Evolutionary conservation across 2,113 vertebrate species (phyloP).

Genomic region (Uria aalge): DNA sequence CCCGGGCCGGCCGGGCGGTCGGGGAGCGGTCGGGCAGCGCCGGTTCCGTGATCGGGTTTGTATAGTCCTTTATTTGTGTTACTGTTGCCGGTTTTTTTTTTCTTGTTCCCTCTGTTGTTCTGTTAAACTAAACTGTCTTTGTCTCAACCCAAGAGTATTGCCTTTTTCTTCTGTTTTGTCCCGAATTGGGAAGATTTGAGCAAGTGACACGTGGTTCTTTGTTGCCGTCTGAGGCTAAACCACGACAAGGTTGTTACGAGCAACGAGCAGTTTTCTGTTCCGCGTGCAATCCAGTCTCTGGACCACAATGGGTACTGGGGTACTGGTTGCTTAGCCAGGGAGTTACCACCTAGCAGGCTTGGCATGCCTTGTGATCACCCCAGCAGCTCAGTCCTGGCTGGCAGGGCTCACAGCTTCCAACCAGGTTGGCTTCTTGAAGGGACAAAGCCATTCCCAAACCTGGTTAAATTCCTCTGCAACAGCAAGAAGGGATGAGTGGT

Average conservation of each 20-base stretch:
- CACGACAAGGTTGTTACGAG: not conserved
- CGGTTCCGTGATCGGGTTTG: too few species aligned
- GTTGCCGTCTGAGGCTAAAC: too few species aligned
- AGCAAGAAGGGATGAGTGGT: not conserved
- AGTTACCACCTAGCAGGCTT: not conserved
- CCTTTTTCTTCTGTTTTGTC: too few species aligned
- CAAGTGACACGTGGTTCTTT: too few species aligned
- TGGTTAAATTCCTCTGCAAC: not conserved
- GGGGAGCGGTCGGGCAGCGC: too few species aligned
- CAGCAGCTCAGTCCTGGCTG: not conserved
- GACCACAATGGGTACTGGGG: not conserved
- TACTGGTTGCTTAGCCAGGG: not conserved
- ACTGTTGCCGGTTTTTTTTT: too few species aligned
- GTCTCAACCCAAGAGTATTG: too few species aligned
- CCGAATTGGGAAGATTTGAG: too few species aligned
- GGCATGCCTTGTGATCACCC: not conserved
- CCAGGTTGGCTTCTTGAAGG: not conserved
- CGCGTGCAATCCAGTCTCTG: not conserved
- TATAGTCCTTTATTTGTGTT: too few species aligned
- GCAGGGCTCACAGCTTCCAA: not conserved
- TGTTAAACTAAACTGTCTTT: too few species aligned
- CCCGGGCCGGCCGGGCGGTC: too few species aligned
- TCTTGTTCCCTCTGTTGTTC: too few species aligned
- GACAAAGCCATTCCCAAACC: not conserved
- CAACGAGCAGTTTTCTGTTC: not conserved